These are phyloP conservation scores for Hedya salicella DNA, from an alignment of 2,888 invertebrate genomes.

Conservation along the genomic window DNA sequence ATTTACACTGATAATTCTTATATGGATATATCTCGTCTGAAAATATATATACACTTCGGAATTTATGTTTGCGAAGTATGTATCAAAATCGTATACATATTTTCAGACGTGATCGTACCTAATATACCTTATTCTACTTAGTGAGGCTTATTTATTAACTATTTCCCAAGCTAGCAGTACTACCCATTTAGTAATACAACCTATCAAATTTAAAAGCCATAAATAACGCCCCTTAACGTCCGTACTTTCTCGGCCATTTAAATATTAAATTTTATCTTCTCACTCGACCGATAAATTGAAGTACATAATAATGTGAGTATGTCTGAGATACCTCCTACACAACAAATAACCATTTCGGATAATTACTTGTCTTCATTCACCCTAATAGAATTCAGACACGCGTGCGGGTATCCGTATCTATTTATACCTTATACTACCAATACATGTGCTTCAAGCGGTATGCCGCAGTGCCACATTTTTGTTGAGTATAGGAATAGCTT, in stretches of 20 bases:
- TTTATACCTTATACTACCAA: not conserved
- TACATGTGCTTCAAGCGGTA: not conserved
- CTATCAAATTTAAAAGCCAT: slow-evolving; percentile 20
- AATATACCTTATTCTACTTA: too few species aligned
- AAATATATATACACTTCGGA: too few species aligned
- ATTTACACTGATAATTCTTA: too few species aligned
- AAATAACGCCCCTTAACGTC: slow-evolving; percentile 23
- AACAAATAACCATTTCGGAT: slow-evolving; percentile 29
- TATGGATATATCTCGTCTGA: too few species aligned
- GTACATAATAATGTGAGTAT: slow-evolving; percentile 10
- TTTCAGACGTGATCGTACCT: too few species aligned
- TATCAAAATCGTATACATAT: too few species aligned
- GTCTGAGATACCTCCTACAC: not conserved
- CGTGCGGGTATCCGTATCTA: slow-evolving; percentile 17
- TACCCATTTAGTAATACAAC: slow-evolving; percentile 9
- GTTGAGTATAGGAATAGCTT: too few species aligned
- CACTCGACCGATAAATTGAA: slow-evolving; percentile 21
- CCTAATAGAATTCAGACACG: slow-evolving; percentile 44
- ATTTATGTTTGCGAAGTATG: too few species aligned
- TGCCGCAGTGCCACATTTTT: not conserved
- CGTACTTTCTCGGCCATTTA: slow-evolving; percentile 26
- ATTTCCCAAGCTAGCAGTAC: too few species aligned
- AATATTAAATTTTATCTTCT: slow-evolving; percentile 36
- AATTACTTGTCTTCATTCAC: slow-evolving; percentile 46
- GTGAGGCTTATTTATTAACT: too few species aligned